Base-by-base conservation (phyloP, 2,113 vertebrate genomes). In the Neoarius graeffei region DNA sequence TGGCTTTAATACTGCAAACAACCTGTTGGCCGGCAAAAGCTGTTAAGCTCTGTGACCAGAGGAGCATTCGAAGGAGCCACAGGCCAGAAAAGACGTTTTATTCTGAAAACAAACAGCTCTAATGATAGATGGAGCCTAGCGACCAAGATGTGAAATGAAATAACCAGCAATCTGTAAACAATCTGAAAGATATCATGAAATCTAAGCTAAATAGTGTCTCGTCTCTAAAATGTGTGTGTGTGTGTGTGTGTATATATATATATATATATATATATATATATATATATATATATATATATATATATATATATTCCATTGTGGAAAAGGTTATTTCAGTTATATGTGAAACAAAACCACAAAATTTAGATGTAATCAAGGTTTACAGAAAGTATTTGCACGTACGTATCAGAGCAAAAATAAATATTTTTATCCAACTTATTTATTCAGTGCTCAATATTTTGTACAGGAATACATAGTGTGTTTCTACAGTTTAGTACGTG, bases 1-100 rank as follows among this genome's bases (percentile, higher is more conserved):
- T 97, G 93, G 97, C 94, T 96, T 96, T 96, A 95, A 94, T 94
- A 85, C 91, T 89, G 92, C 94, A 94, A 96, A 95, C 95, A 95
- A 96, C 94, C 93, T 95, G 94, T 95, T 94, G 94, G 94, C 91
- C 77, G 76, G 87, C 90, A 94, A 93, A 94, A 93, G 90, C 93
- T 93, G 93, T 93, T 95, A 94, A 93, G 93, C 92, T 91, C 91
- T 10, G 77, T 91, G 87, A 93, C 91, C 82, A 17, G 74, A 87
- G 82, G n/a, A 30, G 89, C 91, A 85, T 93, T 93, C 91, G 57
- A 67, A 91, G 87, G 88, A 89, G 80, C 67, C 42, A 14, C 90
- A 90, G 91, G 92, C 92, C 85, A 89, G 90, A 84, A 84, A 93
- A 91, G 91, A 92, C 73, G 20, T 93, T 92, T 94, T 92, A 94